Base-by-base conservation (phyloP, 2,888 invertebrate species). In the Pollenia amentaria region DNA sequence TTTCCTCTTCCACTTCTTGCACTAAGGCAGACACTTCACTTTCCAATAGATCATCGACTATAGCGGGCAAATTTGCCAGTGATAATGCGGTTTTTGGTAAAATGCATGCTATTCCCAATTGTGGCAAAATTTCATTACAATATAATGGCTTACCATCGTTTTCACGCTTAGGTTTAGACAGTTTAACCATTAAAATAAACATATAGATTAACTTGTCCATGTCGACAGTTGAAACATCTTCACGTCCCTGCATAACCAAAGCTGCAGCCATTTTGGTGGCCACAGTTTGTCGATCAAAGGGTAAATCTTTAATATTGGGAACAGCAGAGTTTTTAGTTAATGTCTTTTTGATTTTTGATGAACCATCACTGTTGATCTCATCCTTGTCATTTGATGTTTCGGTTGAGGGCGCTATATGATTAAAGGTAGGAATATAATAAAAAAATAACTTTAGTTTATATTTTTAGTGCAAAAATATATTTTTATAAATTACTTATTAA, bases 201-300 rank as follows among this genome's bases (percentile, higher is more conserved):
- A 97, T 96, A 89, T 97, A 96, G 44, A 97, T 96, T 0, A 97
- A 94, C 87, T 96, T 96, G 89, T 97, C 96, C 86, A 97, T 94
- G 90, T 97, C 97, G 72, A 95, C 96, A 75, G 96, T 96, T 6
- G 96, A 96, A 8, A 97, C 96, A 92, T 97, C 96, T 0, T 96
- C 96, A 92, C 96, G 96, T 64, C 97, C 97, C 92, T 97, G 97
- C 18, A 96, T 95, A 11, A 97, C 94, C 55, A 98, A 94, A 1
- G 97, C 96, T 42, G 95, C 96, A 0, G 97, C 97, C 92, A 97
- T 96, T 92, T 97, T 97, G 89, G 96, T 95, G 1, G 97, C 97
- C 88, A 97, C 96, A 75, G 96, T 95, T 42, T 96, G 95, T 89
- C 97, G 96, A 91, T 97, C 97, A 81, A 97, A 96, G 3, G 92